Evolutionary conservation across 2,888 invertebrate genomes (phyloP), one percentile per base, ranked within the genome.

Genomic region (Caenorhabditis drosophilae): DNA sequence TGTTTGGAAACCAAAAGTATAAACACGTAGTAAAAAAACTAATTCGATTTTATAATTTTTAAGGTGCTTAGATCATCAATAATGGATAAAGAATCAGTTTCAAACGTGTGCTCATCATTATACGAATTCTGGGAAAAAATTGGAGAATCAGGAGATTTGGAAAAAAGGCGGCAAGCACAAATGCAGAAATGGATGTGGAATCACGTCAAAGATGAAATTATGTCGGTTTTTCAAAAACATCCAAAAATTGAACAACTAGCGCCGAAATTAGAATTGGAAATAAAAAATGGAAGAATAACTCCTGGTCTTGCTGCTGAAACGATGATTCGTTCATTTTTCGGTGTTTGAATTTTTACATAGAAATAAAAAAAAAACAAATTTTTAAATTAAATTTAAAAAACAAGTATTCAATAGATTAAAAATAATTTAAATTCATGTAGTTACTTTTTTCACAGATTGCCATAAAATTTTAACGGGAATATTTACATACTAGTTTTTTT

Each of bases 121-220:
- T 73, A 73, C 42, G 73, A 76, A 16, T 76, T 69, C 48, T 73
- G 76, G 76, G 59, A 73, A n/a, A 67, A 50, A 4, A 61, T 73
- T 20, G 70, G 70, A 31, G 67, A 68, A n/a, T 54, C 62, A 4
- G 70, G 74, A 44, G 64, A 67, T 18, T 41, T 74, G 34, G 67
- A 64, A 31, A 50, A 42, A 41, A 49, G 64, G 50, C 51, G 76
- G 11, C 57, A 74, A 27, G 54, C 61, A 15, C 75, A 70, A 60
- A 51, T 70, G 57, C 58, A 58, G 15, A 72, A 63, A 34, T 76
- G 76, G 69, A 76, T 76, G 76, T 76, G 76, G 76, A 73, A 59
- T 49, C 74, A 76, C 40, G 76, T 76, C 22, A 67, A 70, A 23
- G 74, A 75, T 34, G 74, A 76, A 41, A 70, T 76, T 23, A 73